A percentile compares a stretch with the other conserved stretches of the same genome.
Conservation (phyloP, 2,888 invertebrate genomes). For the Xanthorhoe designata region DNA sequence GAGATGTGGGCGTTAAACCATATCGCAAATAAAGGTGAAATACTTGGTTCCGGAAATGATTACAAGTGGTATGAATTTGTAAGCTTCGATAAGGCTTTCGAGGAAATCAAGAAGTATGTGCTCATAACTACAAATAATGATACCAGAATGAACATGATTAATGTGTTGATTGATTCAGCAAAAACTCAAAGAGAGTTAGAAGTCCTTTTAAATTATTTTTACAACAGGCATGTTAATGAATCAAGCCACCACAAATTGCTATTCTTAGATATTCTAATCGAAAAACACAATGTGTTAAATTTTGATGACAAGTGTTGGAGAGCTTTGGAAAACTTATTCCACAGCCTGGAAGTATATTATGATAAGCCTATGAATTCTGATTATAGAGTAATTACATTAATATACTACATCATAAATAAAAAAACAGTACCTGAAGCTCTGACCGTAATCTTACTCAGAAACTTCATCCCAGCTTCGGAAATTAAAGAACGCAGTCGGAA, state of each 20-base stretch:
- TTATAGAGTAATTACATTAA: slow-evolving; percentile 18
- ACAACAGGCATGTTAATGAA: slow-evolving; percentile 44
- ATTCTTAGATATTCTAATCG: slow-evolving; percentile 24
- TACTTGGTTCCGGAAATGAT: slow-evolving; percentile 50
- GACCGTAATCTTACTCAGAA: not conserved
- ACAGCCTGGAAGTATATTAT: slow-evolving; percentile 26
- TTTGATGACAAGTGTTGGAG: slow-evolving; percentile 32
- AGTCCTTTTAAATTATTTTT: slow-evolving; percentile 52
- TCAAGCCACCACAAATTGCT: slow-evolving; percentile 10
- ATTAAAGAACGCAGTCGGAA: slow-evolving; percentile 6
- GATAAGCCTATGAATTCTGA: not conserved
- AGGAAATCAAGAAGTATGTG: slow-evolving; percentile 45
- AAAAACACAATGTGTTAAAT: slow-evolving; percentile 21
- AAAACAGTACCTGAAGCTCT: slow-evolving; percentile 29
- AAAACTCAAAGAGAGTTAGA: slow-evolving; percentile 48
- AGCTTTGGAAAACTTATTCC: slow-evolving; percentile 31
- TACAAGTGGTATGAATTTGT: slow-evolving; percentile 56
- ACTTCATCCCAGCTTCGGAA: not conserved
- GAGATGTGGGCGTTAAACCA: slow-evolving; percentile 55
- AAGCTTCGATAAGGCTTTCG: slow-evolving; percentile 49
- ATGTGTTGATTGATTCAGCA: slow-evolving; percentile 47
- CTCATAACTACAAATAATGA: slow-evolving; percentile 15
- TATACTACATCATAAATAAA: slow-evolving; percentile 29
- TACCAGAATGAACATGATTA: slow-evolving; percentile 29
- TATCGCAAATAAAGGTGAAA: slow-evolving; percentile 44